Evolutionary conservation across 2,888 invertebrate species (phyloP).

Genomic region (Dynastes maya): DNA sequence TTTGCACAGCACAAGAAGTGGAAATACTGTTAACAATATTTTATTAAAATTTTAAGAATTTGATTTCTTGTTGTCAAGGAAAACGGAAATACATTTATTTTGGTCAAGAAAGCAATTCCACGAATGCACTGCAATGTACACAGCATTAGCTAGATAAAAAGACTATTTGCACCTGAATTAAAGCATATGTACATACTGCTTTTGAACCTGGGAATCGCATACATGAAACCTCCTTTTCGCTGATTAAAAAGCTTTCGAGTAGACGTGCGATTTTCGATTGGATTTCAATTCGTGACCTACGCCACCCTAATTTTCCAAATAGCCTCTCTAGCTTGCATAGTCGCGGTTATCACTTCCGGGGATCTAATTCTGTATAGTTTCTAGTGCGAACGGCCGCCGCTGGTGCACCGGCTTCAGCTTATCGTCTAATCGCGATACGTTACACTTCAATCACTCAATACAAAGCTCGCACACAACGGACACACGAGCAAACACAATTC

Average conservation of each 20-base stretch:
- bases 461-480: slow-evolving; percentile 34
- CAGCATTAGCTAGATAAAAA: background rate
- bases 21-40: too few species aligned
- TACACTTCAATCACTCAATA: slow-evolving; percentile 44
- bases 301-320: slow-evolving; percentile 10
- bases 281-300: slow-evolving; percentile 1
- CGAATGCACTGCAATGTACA: background rate
- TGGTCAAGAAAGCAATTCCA: too few species aligned
- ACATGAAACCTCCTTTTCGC: too few species aligned
- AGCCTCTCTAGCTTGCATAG: background rate
- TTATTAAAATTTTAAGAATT: too few species aligned
- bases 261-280: background rate
- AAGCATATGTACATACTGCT: too few species aligned
- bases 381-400: background rate
- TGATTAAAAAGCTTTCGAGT: too few species aligned
- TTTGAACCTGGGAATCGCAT: too few species aligned
- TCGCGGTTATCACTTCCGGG: background rate
- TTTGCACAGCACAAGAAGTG: too few species aligned
- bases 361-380: slow-evolving; percentile 19
- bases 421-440: slow-evolving; percentile 31
- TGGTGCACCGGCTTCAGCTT: slow-evolving; percentile 3
- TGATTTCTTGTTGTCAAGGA: too few species aligned
- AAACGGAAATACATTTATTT: too few species aligned
- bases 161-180: too few species aligned
- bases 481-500: slow-evolving; percentile 38